These are phyloP conservation scores for Drosophila differens DNA, from an alignment of 2,888 invertebrate species.

Conservation along the genomic window DNA sequence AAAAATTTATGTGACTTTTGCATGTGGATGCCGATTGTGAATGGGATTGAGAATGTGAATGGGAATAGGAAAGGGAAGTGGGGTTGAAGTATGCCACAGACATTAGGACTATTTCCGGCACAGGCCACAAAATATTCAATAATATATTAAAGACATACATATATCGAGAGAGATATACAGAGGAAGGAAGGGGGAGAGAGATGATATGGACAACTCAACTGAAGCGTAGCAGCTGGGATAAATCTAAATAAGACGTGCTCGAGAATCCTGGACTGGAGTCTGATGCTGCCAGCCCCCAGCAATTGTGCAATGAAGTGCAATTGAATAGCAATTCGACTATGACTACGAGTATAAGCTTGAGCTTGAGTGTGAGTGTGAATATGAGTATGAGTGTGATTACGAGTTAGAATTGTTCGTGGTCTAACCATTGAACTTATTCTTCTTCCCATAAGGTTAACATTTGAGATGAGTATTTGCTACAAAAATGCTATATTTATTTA, in stretches of 20 bases:
- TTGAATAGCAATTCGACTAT: slow-evolving; percentile 59
- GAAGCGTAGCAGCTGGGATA: slow-evolving; percentile 75
- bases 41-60: not conserved
- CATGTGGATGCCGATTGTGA: slow-evolving; percentile 44
- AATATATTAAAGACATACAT: slow-evolving; percentile 68
- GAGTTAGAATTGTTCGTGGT: slow-evolving; percentile 2
- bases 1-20: slow-evolving; percentile 75
- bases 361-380: not conserved
- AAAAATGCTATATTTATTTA: too few relatives aligned
- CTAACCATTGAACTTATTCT: slow-evolving; percentile 12
- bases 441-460: slow-evolving; percentile 12
- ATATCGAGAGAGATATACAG: not conserved
- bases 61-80: too few relatives aligned
- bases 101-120: slow-evolving; percentile 76
- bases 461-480: slow-evolving; percentile 1
- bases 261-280: slow-evolving; percentile 26
- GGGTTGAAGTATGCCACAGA: slow-evolving; percentile 36
- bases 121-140: slow-evolving; percentile 76
- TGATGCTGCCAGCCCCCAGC: slow-evolving; percentile 39
- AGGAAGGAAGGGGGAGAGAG: not conserved
- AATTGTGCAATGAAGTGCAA: slow-evolving; percentile 77
- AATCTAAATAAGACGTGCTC: slow-evolving; percentile 79
- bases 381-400: not conserved
- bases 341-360: slow-evolving; percentile 5
- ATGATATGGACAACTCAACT: slow-evolving; percentile 74